Conservation (phyloP, 1,140 invertebrate species). For the Anoplophora glabripennis region DNA sequence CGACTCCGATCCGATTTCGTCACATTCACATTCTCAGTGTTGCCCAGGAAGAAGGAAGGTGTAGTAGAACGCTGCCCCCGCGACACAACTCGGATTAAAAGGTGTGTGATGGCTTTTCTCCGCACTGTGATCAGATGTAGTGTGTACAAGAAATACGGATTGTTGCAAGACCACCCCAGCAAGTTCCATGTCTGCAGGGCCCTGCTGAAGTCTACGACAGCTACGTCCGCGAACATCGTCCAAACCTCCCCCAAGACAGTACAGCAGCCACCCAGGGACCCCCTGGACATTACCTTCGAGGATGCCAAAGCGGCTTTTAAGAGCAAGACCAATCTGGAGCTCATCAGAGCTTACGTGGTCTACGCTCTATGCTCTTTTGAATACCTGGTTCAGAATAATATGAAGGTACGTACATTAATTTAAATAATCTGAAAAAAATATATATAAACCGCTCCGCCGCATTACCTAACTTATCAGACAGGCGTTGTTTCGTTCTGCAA, state of each 20-base stretch:
- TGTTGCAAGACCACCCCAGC: slow-evolving; percentile 32
- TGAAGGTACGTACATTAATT: slow-evolving; percentile 67
- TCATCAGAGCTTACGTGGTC: slow-evolving; percentile 88
- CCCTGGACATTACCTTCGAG: slow-evolving; percentile 84
- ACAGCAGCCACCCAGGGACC: slow-evolving; percentile 59
- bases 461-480: slow-evolving; percentile 7
- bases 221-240: slow-evolving; percentile 14
- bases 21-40: too few species aligned
- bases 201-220: slow-evolving; percentile 31
- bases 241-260: slow-evolving; percentile 29
- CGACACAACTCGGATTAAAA: too few species aligned
- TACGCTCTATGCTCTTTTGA: slow-evolving; percentile 90
- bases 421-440: not conserved
- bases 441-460: not conserved
- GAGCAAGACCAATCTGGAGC: slow-evolving; percentile 93
- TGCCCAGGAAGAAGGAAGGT: too few species aligned
- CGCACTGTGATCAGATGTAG: slow-evolving; percentile 46
- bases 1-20: too few species aligned
- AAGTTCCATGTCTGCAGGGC: slow-evolving; percentile 37
- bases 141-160: slow-evolving; percentile 45
- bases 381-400: slow-evolving; percentile 91
- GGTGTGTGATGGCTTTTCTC: slow-evolving; percentile 51
- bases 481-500: not conserved
- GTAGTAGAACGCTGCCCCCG: too few species aligned
- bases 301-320: slow-evolving; percentile 80